Base-by-base conservation (phyloP, 2,888 invertebrate species). In the Cordylochernes scorpioides region DNA sequence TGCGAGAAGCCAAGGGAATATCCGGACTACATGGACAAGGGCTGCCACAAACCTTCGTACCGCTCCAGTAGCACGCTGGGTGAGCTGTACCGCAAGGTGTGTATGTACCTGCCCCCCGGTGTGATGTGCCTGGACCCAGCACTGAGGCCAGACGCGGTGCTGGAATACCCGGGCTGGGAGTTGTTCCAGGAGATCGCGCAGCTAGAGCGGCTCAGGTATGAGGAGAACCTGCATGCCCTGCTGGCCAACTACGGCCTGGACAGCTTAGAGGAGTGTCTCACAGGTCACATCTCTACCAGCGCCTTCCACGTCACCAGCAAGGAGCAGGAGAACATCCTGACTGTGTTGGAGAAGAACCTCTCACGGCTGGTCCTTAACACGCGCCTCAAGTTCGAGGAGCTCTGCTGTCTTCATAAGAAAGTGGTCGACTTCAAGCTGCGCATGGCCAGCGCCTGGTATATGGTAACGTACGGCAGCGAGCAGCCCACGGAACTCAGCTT, bases 11-110 rank as follows among this genome's bases (percentile, higher is more conserved):
- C 31, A 3, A 15, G 29, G 4, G 29, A 31, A 13, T 31, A 28
- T 10, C 31, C 31, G 1, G 31, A 31, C 10, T 31, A 28, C 17
- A 31, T 31, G 31, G 31, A 31, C 17, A 31, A 31, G 14, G 31
- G 31, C 6, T 15, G 21, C 12, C 19, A 30, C 13, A 31, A 31
- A 10, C 21, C 21, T 13, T 31, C 31, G 4, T 31, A 31, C 3
- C 29, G 17, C 6, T 31, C 31, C 2, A 19, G 29, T 10, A 31
- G 16, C 19, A 21, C 19, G 5, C 21, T 31, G 13, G 31, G 31
- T 3, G 15, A 28, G 12, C 12, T 31, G 5, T 31, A 28, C 9
- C 30, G 31, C 13, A n/a, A n/a, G n/a, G n/a, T n/a, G n/a, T n/a
- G n/a, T n/a, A n/a, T n/a, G n/a, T n/a, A n/a, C n/a, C n/a, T n/a